Conservation (phyloP, 2,113 vertebrate genomes). For the Burhinus bistriatus region DNA sequence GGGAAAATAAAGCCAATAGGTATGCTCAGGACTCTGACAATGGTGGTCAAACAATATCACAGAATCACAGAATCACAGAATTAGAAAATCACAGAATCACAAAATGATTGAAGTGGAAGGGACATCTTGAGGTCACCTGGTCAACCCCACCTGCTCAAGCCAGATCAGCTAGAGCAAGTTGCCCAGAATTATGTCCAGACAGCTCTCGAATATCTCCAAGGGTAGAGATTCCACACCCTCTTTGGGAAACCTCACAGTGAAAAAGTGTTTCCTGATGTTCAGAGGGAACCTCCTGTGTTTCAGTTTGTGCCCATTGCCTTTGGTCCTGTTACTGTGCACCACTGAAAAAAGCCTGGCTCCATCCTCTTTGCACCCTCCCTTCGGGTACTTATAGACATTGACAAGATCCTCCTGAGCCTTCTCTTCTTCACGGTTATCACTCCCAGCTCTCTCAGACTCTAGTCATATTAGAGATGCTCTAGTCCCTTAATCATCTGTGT, state of each 20-base stretch:
- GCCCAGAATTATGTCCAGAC: not conserved
- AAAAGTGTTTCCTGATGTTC: not conserved
- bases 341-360: not conserved
- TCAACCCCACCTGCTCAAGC: not conserved
- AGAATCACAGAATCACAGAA: not conserved
- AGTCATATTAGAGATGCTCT: not conserved
- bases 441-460: not conserved
- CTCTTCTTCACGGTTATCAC: not conserved
- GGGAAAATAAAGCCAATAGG: not conserved
- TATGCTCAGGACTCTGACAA: not conserved
- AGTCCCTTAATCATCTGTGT: not conserved
- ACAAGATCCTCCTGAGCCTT: not conserved
- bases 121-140: not conserved
- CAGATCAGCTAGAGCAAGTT: not conserved
- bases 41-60: not conserved
- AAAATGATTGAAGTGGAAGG: not conserved
- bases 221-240: not conserved
- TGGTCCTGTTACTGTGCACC: not conserved
- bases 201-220: not conserved
- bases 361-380: not conserved
- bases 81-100: not conserved
- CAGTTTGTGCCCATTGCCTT: not conserved
- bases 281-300: not conserved
- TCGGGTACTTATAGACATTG: not conserved
- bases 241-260: not conserved